phyloP scores from a whole-genome alignment of 1,140 invertebrate species.

The Polypedilum pembai region DNA sequence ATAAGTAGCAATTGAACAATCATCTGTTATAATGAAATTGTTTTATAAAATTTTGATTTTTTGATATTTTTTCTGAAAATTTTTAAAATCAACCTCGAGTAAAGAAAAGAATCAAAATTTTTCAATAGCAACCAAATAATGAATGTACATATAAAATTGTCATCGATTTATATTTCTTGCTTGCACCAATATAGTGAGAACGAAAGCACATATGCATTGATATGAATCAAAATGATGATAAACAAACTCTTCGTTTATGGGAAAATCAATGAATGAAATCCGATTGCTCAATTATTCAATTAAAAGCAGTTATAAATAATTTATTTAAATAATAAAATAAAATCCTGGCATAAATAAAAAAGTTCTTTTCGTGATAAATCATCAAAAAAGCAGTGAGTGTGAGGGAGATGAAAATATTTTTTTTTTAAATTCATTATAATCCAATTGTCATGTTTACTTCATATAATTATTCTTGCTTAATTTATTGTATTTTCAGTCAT shows the following conservation, averaged over 20 bases:
- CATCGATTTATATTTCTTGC: not conserved
- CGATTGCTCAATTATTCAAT: slow-evolving; percentile 27
- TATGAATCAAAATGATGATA: not conserved
- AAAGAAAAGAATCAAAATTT: too few species aligned
- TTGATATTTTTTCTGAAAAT: not conserved
- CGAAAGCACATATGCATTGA: not conserved
- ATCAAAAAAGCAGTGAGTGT: not conserved
- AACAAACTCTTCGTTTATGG: not conserved
- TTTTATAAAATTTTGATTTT: not conserved
- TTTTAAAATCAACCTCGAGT: not conserved
- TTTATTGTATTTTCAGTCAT: not conserved
- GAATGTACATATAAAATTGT: not conserved
- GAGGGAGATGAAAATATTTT: too few species aligned
- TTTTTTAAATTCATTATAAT: slow-evolving; percentile 8
- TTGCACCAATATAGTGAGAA: not conserved
- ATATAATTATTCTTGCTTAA: not conserved
- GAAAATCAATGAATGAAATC: slow-evolving; percentile 27
- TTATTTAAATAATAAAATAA: slow-evolving; percentile 2
- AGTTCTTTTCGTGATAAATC: not conserved
- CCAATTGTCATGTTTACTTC: slow-evolving; percentile 17
- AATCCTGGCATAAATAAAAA: not conserved
- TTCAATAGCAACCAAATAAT: too few species aligned
- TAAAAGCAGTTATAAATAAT: slow-evolving; percentile 22
- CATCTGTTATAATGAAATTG: not conserved
- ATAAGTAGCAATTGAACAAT: not conserved